Base-by-base conservation (phyloP, 2,888 invertebrate genomes). In the Pseudoips prasinana region DNA sequence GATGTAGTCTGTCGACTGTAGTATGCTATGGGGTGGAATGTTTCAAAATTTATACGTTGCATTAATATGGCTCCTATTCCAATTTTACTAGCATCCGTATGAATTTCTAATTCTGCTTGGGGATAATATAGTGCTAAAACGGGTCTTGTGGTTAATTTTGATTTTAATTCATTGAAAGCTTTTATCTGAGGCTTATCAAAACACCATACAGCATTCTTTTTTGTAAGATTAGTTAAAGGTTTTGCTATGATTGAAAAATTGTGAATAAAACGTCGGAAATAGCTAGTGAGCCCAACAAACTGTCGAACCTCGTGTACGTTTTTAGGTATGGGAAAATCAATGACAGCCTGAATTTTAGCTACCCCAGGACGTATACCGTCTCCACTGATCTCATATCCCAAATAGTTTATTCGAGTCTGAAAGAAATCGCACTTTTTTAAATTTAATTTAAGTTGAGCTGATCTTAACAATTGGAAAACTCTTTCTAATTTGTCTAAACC, bases 21-120 rank as follows among this genome's bases (percentile, higher is more conserved):
- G n/a, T n/a, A n/a, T n/a, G n/a, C n/a, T n/a, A n/a, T n/a, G n/a
- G 56, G 53, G 2, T 47, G 44, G 2, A 53, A 25, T 3, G 10
- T n/a, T 8, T 19, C 27, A 8, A 26, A 23, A 8, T 23, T n/a
- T 10, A 28, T 28, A 25, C 33, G 23, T 22, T 54, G 64, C 43
- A 73, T 7, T n/a, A n/a, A n/a, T n/a, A n/a, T n/a, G n/a, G n/a
- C n/a, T n/a, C n/a, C n/a, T n/a, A n/a, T n/a, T n/a, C n/a, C n/a
- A n/a, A n/a, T n/a, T n/a, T n/a, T n/a, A n/a, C n/a, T n/a, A n/a
- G n/a, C n/a, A n/a, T n/a, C n/a, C n/a, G n/a, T n/a, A n/a, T n/a
- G n/a, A n/a, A n/a, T n/a, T n/a, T n/a, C n/a, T n/a, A n/a, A n/a
- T n/a, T n/a, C n/a, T n/a, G n/a, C n/a, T n/a, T n/a, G n/a, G n/a